Conservation (phyloP, 2,113 vertebrate species). For the Etheostoma cragini region DNA sequence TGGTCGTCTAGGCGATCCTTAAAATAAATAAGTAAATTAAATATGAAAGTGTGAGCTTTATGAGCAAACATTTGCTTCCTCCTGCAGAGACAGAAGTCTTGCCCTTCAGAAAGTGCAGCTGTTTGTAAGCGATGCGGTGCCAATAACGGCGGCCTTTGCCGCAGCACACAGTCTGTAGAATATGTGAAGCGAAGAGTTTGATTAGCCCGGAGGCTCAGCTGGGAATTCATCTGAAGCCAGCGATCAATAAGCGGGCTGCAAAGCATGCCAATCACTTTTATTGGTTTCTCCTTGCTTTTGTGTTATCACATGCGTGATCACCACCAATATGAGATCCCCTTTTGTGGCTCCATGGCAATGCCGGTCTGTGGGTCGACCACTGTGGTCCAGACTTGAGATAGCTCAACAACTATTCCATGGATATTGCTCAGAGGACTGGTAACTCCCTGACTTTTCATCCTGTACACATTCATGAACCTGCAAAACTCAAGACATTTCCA, state of each 20-base stretch:
- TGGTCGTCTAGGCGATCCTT: too few species aligned
- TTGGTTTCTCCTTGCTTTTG: constrained; percentile 69
- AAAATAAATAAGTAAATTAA: too few species aligned
- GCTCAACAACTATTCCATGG: not conserved
- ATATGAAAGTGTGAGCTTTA: constrained; percentile 29
- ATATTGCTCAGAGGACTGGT: not conserved
- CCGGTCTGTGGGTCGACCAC: not conserved
- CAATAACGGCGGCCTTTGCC: constrained; percentile 57
- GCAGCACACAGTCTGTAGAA: constrained; percentile 58
- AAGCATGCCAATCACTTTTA: constrained; percentile 76
- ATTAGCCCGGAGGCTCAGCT: constrained; percentile 67
- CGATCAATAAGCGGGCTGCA: constrained; percentile 67
- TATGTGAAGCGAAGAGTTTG: constrained; percentile 69
- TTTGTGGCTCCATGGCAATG: constrained; percentile 14
- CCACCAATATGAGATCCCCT: constrained; percentile 38
- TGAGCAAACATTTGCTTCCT: constrained; percentile 40
- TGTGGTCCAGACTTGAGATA: constrained; percentile 13
- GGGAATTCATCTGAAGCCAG: constrained; percentile 68
- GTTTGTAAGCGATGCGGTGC: constrained; percentile 46
- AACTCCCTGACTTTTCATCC: not conserved
- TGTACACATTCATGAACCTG: not conserved
- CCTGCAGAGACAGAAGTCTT: constrained; percentile 53
- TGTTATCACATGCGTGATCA: constrained; percentile 61
- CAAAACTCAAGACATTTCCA: not conserved
- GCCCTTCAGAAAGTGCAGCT: constrained; percentile 62